Base-by-base conservation (phyloP, 2,888 invertebrate species). In the Temnothorax rugatulus region DNA sequence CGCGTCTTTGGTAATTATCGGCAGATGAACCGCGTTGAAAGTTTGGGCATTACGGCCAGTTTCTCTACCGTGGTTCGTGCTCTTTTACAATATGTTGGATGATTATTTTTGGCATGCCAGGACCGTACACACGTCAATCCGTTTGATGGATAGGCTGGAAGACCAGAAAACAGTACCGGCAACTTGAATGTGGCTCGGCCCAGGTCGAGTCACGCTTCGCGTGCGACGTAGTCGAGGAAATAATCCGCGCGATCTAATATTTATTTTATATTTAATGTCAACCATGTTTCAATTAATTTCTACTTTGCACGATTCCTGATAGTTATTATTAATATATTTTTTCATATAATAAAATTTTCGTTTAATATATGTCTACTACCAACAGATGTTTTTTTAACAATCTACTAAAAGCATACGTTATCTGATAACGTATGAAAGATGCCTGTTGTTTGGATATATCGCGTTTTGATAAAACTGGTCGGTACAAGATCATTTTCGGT, bases 81-180 rank as follows among this genome's bases (percentile, higher is more conserved):
- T 83, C 82, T 83, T 83, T 69, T 81, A 83, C 83, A 63, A 83
- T 83, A 83, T 71, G 83, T 63, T 82, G 50, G 29, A 41, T 25
- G 69, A 63, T 63, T 84, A 84, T 84, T 84, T 84, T 83, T 75
- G 76, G 84, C 76, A 29, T 76, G 69, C 44, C 69, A 68, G 52
- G 71, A 61, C 73, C 71, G 86, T 84, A 84, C 75, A 64, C 76
- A 63, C 73, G 86, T 86, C 86, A 86, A 83, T 85, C 85, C 63
- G 21, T 69, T 85, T 86, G 86, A 86, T 69, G 76, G 86, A 86
- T 85, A 83, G 79, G 38, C 81, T 82, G 77, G 82, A 85, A 84
- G 73, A 71, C 41, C 34, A 81, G 84, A 77, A 77, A 74, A 73
- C 52, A 81, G 61, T n/a, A 59, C 29, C 57, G 38, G 21, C 47